phyloP scores from a whole-genome alignment of 2,797 vertebrate species.

The Paedocypris micromegethes region DNA sequence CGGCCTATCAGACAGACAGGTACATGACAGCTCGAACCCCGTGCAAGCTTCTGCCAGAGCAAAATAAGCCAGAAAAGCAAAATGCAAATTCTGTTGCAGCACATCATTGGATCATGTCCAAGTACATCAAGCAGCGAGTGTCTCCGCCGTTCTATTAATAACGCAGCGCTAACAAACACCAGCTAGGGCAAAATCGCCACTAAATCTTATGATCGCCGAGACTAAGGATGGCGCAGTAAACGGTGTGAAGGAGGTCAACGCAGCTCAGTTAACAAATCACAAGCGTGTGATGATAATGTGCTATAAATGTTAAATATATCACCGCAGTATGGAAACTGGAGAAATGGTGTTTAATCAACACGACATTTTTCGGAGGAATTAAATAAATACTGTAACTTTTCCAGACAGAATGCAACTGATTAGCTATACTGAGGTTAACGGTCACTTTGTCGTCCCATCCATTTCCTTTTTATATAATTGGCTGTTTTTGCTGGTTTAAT shows the following conservation, averaged over 20 bases:
- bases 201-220: slow-evolving; percentile 4
- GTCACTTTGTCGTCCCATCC: too few relatives aligned
- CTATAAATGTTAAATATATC: neutral
- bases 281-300: neutral
- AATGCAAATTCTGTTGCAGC: slow-evolving; percentile 44
- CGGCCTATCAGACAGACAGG: slow-evolving; percentile 27
- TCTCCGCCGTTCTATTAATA: slow-evolving; percentile 24
- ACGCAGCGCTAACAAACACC: slow-evolving; percentile 27
- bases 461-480: too few relatives aligned
- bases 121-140: slow-evolving; percentile 31
- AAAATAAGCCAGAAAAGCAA: slow-evolving; percentile 46
- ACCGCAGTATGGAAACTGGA: neutral
- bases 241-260: neutral
- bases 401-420: too few relatives aligned
- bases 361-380: too few relatives aligned
- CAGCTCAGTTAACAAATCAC: neutral
- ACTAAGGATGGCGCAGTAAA: neutral
- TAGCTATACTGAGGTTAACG: too few relatives aligned
- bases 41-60: slow-evolving; percentile 23
- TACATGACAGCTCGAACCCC: slow-evolving; percentile 37
- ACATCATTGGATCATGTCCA: slow-evolving; percentile 44
- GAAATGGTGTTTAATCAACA: neutral
- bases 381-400: too few relatives aligned
- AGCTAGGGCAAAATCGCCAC: neutral
- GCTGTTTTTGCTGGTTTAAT: too few relatives aligned